phyloP scores from a whole-genome alignment of 2,113 vertebrate genomes.

The Gobiocypris rarus region DNA sequence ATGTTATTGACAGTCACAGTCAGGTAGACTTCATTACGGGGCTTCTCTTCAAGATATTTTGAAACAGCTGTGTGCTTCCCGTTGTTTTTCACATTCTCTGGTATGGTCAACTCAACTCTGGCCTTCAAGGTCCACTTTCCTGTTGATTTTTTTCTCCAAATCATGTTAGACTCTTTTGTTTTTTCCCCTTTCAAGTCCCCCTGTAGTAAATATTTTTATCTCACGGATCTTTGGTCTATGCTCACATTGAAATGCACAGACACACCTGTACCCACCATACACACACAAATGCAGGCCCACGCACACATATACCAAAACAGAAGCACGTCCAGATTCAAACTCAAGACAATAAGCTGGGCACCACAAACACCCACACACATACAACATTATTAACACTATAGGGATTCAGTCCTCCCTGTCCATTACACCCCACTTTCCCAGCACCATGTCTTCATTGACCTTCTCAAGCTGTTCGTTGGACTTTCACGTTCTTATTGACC shows the following conservation, averaged over 20 bases:
- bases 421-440: neutral
- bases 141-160: neutral
- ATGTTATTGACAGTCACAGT: neutral
- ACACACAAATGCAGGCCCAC: neutral
- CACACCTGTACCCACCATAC: neutral
- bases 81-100: neutral
- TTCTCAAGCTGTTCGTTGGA: slow-evolving; percentile 64
- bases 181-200: neutral
- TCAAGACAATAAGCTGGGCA: neutral
- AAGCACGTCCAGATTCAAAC: neutral
- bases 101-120: neutral
- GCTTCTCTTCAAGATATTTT: neutral
- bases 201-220: too few relatives aligned
- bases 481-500: slow-evolving; percentile 68
- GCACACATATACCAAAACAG: neutral
- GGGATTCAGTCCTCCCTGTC: slow-evolving; percentile 4
- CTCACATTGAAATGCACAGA: slow-evolving; percentile 23
- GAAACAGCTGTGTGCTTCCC: neutral
- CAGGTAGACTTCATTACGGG: neutral
- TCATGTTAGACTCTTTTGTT: neutral
- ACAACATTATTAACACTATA: neutral
- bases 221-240: neutral
- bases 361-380: slow-evolving; percentile 23
- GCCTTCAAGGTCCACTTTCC: too few relatives aligned
- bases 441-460: slow-evolving; percentile 65